Base-by-base conservation (phyloP, 2,113 vertebrate species). In the Lagenorhynchus albirostris region DNA sequence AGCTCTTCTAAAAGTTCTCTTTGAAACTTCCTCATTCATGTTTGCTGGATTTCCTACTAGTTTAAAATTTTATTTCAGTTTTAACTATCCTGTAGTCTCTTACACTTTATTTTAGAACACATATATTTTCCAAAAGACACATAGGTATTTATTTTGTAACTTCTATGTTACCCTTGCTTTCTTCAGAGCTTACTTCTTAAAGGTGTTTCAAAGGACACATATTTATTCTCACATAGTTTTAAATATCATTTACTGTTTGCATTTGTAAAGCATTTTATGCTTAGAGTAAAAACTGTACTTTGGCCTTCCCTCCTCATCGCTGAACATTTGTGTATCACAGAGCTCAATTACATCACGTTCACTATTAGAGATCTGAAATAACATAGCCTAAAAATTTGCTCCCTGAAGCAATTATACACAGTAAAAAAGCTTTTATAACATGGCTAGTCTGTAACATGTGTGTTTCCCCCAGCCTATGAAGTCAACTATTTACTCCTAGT, bases 1-100 rank as follows among this genome's bases (percentile, higher is more conserved):
- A 97, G 90, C 83, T 94, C 80, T 88, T 85, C 63, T 93, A 77
- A 88, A 88, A 80, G 58, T 79, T 95, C 82, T 63, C 89, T 73
- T 71, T 68, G 77, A 58, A 85, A 85, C 23, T 31, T 97, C 89
- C 92, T 94, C 68, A 95, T 96, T 97, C 89, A 63, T 67, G 58
- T 67, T 84, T 38, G 14, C 68, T 92, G 96, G 83, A 88, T 94
- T 90, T 90, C 44, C 95, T 65, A 87, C 67, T 47, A 60, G 53
- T 53, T 87, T 87, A 86, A 83, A 41, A 18, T 76, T 90, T 92
- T 96, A 87, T 86, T 93, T 95, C 80, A 83, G 36, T 70, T 95
- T 96, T 96, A 84, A 44, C 82, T 60, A 90, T 79, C 36, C 41
- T 53, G 70, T 47, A 60, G 41, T 79, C 44, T 92, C 15, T 13